Evolutionary conservation across 2,888 invertebrate genomes (phyloP).

Genomic region (Archips crataeganus): DNA sequence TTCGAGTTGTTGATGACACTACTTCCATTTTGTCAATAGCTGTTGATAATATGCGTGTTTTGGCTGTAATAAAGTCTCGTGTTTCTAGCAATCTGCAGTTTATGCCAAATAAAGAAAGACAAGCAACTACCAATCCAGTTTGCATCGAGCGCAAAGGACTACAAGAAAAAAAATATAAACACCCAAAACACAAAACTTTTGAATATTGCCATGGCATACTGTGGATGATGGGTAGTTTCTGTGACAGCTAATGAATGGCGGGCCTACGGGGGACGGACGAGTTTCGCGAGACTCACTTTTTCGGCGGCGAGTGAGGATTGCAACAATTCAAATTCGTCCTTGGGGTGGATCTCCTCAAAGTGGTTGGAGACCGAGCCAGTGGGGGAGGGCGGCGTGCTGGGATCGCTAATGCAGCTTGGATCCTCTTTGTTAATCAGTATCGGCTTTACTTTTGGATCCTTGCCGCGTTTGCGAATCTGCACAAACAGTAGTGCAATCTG

Average conservation of each 20-base stretch:
- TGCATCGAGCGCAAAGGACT: too few relatives aligned
- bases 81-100: too few relatives aligned
- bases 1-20: background rate
- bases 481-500: constrained; percentile 55
- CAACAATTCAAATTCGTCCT: constrained; percentile 89
- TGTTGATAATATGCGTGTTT: background rate
- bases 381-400: constrained; percentile 74
- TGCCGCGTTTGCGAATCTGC: constrained; percentile 89
- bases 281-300: constrained; percentile 74
- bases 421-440: constrained; percentile 91
- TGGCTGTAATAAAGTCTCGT: too few relatives aligned
- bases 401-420: constrained; percentile 85
- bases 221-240: background rate
- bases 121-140: too few relatives aligned
- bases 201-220: background rate
- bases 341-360: constrained; percentile 92
- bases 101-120: too few relatives aligned
- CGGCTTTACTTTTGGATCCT: constrained; percentile 90
- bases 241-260: background rate
- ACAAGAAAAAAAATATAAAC: too few relatives aligned
- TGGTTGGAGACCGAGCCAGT: constrained; percentile 85
- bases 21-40: background rate
- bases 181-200: too few relatives aligned
- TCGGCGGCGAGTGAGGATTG: constrained; percentile 72
- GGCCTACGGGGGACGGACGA: background rate